Conservation (phyloP, 1,140 invertebrate species). For the Drosophila insularis region DNA sequence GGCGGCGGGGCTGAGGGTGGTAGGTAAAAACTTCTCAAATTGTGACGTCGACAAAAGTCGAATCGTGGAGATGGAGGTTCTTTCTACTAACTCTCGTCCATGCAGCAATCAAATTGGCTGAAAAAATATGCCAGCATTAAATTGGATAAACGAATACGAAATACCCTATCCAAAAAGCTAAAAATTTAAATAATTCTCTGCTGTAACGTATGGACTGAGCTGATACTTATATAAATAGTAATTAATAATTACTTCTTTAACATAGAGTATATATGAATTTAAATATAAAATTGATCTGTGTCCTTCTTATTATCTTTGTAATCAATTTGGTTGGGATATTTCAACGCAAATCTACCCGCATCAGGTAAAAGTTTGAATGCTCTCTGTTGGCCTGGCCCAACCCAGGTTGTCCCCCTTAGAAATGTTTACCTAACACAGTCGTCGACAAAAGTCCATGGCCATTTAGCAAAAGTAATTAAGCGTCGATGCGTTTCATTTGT, state of each 20-base stretch:
- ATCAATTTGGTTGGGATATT: background rate
- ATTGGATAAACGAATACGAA: background rate
- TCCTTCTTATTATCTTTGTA: background rate
- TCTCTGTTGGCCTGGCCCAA: too few species aligned
- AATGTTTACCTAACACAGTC: conserved; percentile 20
- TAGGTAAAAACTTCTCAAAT: conserved; percentile 61
- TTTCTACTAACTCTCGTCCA: conserved; percentile 9
- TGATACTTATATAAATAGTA: too few species aligned
- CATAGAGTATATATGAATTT: background rate
- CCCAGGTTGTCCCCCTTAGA: background rate
- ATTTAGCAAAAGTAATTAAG: conserved; percentile 79
- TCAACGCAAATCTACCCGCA: background rate
- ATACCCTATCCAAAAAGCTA: background rate
- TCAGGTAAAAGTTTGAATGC: background rate
- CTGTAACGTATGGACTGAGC: too few species aligned
- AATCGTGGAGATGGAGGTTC: conserved; percentile 45
- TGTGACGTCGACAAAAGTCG: conserved; percentile 76
- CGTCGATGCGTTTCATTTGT: conserved; percentile 78
- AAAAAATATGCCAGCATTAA: background rate
- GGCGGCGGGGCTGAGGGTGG: background rate
- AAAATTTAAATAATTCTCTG: too few species aligned
- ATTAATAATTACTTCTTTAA: too few species aligned
- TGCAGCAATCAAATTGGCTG: conserved; percentile 2
- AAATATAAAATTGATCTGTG: too few species aligned
- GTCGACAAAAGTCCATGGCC: conserved; percentile 35